Base-by-base conservation (phyloP, 2,888 invertebrate species). In the Clusia tigrina region DNA sequence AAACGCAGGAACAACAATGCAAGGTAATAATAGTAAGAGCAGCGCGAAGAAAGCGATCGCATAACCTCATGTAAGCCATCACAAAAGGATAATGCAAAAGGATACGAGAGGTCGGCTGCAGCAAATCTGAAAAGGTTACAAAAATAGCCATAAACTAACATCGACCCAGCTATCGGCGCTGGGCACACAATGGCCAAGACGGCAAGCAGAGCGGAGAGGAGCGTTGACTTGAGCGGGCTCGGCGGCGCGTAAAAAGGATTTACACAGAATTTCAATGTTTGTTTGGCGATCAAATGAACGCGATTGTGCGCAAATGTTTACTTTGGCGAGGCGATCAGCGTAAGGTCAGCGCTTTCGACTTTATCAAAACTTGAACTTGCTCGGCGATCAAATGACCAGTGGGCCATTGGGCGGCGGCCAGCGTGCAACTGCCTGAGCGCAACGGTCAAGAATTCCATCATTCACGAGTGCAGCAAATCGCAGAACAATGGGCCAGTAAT, bases 191-290 rank as follows among this genome's bases (percentile, higher is more conserved):
- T 12, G 32, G 6, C 32, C 32, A 32, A 32, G 5, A 12, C 32
- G 32, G 32, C 22, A 32, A 54, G 10, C 1, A 18, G 48, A 57
- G 67, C 63, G 63, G 65, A 65, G 63, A 67, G 65, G 48, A 62
- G 56, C 66, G 67, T 67, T 68, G 62, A 65, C 65, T 67, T 68
- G 66, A 60, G 62, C 67, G 60, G 64, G 55, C 62, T 57, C 56
- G 67, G 65, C 64, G 37, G 2, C 15, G 56, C 15, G 23, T 18
- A 56, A 20, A 60, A 60, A 60, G 60, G 60, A 60, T 55, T 60
- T 60, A 51, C 55, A 32, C 17, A 18, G 54, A 55, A 60, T 60
- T 26, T 46, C 46, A 60, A 55, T 55, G 54, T 54, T 60, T 51
- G 51, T 55, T 60, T 51, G 55, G 54, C 55, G 60, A 60, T 60